Evolutionary conservation across 1,140 invertebrate genomes (phyloP), one percentile per base, ranked within the genome.

Genomic region (Archivesica marissinica): DNA sequence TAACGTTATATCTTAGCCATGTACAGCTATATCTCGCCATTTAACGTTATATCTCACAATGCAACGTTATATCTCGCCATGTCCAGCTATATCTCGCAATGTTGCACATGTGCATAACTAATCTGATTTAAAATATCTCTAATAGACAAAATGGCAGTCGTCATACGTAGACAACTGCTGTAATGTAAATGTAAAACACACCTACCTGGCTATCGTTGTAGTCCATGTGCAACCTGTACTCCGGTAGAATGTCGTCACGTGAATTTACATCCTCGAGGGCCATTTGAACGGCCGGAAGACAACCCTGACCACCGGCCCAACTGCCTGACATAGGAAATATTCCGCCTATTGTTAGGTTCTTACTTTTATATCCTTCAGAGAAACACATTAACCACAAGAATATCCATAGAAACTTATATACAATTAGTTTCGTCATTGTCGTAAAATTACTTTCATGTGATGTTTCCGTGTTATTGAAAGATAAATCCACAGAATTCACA

Each of bases 261-360:
- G 96, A 96, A 95, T 99, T 99, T 59, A 99, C 98, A 95, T 99
- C 98, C 88, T 98, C 96, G 85, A 99, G 95, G 13, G 99, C 99
- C 93, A 99, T 96, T 93, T 97, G 96, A 61, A 98, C 98, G 25
- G 99, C 98, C 15, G 93, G 93, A 11, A 90, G 81, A 88, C 95
- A 95, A 7, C 93, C 95, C 54, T 91, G 79, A 20, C 95, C 95
- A 11, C 95, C 95, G 1, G 95, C 93, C 95, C 99, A 99, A 76
- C 98, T 98, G 74, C 98, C 98, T 92, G 98, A 96, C 93, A 99
- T 99, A 3, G 99, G 99, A 95, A 99, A 99, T 88, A 99, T 99
- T 28, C 98, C 99, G 64, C 98, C 99, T 93, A 99, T 99, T 94
- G 99, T 98, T 83, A 99, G 87, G 28, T 90, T 91, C 56, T 92